Evolutionary conservation across 1,140 invertebrate genomes (phyloP).

Genomic region (Caenorhabditis brenneri): DNA sequence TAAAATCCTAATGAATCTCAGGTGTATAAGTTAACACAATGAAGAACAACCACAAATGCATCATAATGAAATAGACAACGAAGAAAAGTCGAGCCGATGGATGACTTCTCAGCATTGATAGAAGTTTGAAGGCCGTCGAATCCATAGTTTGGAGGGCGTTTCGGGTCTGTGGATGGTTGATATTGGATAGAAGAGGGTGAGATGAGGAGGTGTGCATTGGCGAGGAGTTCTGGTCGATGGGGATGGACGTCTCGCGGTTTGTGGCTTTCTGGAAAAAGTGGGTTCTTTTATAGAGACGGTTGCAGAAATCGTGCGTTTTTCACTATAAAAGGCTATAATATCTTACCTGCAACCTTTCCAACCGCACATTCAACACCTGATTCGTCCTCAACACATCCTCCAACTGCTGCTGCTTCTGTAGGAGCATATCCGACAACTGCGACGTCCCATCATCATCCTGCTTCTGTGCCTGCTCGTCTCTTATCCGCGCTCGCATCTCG

Average conservation of each 20-base stretch:
- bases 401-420: conserved; percentile 51
- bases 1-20: conserved; percentile 70
- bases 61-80: conserved; percentile 60
- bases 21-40: conserved; percentile 74
- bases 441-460: conserved; percentile 1
- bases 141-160: conserved; percentile 43
- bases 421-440: conserved; percentile 27
- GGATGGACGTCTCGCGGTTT: background rate
- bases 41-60: conserved; percentile 73
- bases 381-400: conserved; percentile 47
- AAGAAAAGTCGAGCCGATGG: conserved; percentile 51
- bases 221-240: background rate
- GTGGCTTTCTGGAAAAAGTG: conserved; percentile 13
- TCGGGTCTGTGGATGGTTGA: conserved; percentile 11
- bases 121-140: conserved; percentile 31
- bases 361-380: conserved; percentile 35
- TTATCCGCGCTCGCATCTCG: background rate
- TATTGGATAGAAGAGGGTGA: conserved; percentile 18
- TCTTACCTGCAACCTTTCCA: conserved; percentile 42
- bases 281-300: no score
- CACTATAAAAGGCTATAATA: no score
- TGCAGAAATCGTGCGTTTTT: no score
- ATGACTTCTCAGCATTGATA: conserved; percentile 41
- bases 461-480: background rate
- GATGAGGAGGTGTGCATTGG: conserved; percentile 41